phyloP scores from a whole-genome alignment of 30 jellyfish, hydroid and myxozoan species.

The Nemopilema nomurai region DNA sequence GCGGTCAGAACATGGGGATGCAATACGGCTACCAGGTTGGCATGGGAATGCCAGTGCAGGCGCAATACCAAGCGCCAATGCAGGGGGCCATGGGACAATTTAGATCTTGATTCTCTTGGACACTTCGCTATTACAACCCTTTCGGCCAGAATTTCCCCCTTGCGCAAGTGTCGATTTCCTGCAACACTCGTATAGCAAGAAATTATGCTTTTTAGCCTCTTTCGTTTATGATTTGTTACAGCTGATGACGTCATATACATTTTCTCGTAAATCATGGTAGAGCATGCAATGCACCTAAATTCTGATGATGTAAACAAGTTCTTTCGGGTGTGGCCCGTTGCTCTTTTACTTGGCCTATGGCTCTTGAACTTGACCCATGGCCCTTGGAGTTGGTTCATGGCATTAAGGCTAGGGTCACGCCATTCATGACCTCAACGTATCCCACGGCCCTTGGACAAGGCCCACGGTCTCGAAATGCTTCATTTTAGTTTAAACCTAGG shows the following conservation, averaged over 20 bases:
- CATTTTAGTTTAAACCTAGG: neutral
- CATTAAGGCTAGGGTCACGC: too few species aligned
- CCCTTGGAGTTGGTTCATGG: too few species aligned
- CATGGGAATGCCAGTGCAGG: constrained; percentile 80
- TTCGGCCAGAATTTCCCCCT: neutral
- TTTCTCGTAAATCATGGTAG: neutral
- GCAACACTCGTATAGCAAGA: neutral
- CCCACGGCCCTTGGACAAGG: too few species aligned
- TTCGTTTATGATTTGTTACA: neutral
- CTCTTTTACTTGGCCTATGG: too few species aligned
- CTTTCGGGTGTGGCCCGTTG: neutral
- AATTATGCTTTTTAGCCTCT: neutral
- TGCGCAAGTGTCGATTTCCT: neutral
- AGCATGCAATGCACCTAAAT: neutral
- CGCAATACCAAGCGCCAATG: constrained; percentile 62
- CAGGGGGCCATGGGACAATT: constrained; percentile 71
- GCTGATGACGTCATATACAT: neutral
- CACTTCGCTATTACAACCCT: neutral
- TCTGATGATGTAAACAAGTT: neutral
- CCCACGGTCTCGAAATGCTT: too few species aligned
- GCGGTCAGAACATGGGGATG: constrained; percentile 30
- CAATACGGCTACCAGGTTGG: constrained; percentile 64
- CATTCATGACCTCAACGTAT: too few species aligned
- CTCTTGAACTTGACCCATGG: too few species aligned
- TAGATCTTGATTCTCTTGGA: constrained; percentile 53